A percentile compares a stretch with the other conserved stretches of the same genome.
Conservation (phyloP, 2,113 vertebrate genomes). For the Xerus inauris region DNA sequence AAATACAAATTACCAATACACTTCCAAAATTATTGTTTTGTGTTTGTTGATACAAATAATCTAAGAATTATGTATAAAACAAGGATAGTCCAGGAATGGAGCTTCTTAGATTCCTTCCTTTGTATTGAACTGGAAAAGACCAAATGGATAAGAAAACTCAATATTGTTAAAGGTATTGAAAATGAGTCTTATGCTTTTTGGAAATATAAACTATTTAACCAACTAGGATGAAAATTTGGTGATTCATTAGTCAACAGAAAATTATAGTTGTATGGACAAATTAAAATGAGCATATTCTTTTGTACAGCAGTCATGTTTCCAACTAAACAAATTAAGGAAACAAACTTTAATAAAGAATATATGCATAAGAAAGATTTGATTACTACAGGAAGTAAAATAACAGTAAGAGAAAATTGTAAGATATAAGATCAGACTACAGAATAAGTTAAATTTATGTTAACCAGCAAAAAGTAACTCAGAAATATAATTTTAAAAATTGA, state of each 20-base stretch:
- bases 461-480: background rate
- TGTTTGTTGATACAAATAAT: background rate
- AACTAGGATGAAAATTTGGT: background rate
- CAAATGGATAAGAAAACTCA: background rate
- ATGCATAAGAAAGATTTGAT: background rate
- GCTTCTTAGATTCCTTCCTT: background rate
- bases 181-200: background rate
- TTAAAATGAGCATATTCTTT: background rate
- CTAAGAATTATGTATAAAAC: background rate
- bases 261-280: background rate
- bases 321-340: background rate
- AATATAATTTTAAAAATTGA: background rate
- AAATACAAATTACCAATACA: background rate
- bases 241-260: background rate
- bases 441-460: constrained; percentile 19
- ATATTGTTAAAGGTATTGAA: background rate
- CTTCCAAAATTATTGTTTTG: background rate
- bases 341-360: background rate
- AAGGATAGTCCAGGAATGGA: background rate
- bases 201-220: background rate
- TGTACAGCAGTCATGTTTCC: background rate
- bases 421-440: background rate
- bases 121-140: background rate
- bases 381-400: background rate
- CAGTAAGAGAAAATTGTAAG: background rate